A percentile compares a stretch with the other conserved stretches of the same genome.
Conservation (phyloP, 23 tunicate genomes). For the Halocynthia roretzi region DNA sequence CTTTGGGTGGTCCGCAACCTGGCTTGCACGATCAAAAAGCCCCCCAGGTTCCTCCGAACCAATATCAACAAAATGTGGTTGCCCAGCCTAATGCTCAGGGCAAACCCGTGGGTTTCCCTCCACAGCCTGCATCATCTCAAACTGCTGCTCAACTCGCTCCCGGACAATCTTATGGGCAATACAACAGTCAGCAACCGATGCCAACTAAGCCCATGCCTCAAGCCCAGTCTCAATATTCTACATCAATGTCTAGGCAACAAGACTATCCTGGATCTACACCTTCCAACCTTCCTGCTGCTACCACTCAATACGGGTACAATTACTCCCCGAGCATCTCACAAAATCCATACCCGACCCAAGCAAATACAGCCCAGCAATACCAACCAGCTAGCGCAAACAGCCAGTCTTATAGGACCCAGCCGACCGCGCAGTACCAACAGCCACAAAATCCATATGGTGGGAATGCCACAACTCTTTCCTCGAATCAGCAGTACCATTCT, state of each 20-base stretch:
- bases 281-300: conserved; percentile 12
- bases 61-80: conserved; percentile 13
- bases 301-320: not conserved
- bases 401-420: conserved; percentile 8
- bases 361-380: not conserved
- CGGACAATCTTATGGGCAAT: conserved; percentile 5
- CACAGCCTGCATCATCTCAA: not conserved
- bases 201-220: conserved; percentile 21
- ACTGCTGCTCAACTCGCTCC: conserved; percentile 9
- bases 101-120: conserved; percentile 1
- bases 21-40: not conserved
- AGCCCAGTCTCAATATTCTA: conserved; percentile 3
- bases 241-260: conserved; percentile 20
- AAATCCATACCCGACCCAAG: conserved; percentile 2
- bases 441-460: not conserved
- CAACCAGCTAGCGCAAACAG: conserved; percentile 4
- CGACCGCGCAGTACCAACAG: conserved; percentile 6
- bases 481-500: conserved; percentile 7
- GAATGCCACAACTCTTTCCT: not conserved
- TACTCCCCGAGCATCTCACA: not conserved
- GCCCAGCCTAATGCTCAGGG: conserved; percentile 4
- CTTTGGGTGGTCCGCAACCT: conserved; percentile 19
- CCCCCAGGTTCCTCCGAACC: not conserved
- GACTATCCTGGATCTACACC: not conserved
- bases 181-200: conserved; percentile 20